Conservation (phyloP, 2,888 invertebrate species). For the Didymodactylos carnosus region DNA sequence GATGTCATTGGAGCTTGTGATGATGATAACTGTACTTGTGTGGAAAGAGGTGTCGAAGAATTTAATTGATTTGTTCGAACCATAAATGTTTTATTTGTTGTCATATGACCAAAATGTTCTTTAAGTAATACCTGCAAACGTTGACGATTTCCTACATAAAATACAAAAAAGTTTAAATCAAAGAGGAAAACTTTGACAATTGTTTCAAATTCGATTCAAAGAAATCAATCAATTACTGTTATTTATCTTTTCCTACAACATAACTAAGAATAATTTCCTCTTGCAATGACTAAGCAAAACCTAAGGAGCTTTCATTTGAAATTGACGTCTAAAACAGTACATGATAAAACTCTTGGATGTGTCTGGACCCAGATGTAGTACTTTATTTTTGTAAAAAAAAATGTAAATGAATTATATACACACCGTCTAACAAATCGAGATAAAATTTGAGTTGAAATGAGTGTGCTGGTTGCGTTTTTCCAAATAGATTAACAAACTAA, state of each 20-base stretch:
- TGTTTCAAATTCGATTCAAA: no score
- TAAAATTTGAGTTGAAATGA: constrained; percentile 13
- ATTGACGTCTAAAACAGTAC: no score
- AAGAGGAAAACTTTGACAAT: no score
- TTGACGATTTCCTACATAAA: constrained; percentile 5
- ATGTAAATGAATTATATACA: not conserved
- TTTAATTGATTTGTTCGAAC: not conserved
- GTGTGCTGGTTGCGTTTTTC: constrained; percentile 12
- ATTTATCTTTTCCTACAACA: no score
- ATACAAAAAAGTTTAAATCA: no score
- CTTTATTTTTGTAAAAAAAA: no score
- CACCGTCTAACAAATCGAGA: constrained; percentile 10
- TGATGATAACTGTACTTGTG: not conserved
- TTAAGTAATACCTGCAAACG: constrained; percentile 24
- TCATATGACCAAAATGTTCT: constrained; percentile 40
- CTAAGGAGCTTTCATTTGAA: no score
- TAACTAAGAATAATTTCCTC: no score
- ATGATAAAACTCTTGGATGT: no score
- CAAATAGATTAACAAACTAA: constrained; percentile 11
- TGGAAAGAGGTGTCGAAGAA: not conserved
- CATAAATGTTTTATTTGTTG: constrained; percentile 20
- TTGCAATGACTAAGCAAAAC: no score
- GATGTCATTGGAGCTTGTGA: not conserved
- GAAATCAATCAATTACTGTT: no score
- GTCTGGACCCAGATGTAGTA: no score